A percentile compares a stretch with the other conserved stretches of the same genome.
Evolutionary conservation across 1,140 invertebrate genomes (phyloP).

Genomic region (Triops cancriformis): DNA sequence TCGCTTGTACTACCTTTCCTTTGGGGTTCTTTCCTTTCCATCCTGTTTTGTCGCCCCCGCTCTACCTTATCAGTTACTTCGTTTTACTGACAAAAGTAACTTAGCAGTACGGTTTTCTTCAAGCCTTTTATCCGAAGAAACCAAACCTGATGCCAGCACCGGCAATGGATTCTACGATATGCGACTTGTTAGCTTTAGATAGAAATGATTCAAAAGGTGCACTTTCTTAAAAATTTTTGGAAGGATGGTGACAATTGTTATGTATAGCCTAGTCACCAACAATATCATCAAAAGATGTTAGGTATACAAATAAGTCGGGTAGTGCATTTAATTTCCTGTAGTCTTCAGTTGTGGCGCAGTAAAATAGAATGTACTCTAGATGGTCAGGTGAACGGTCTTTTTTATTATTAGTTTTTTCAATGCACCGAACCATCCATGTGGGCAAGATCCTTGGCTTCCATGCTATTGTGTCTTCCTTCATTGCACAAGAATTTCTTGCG

Average conservation of each 20-base stretch:
- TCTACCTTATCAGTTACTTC: background rate
- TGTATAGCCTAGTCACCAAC: too few species aligned
- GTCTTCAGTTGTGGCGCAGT: too few species aligned
- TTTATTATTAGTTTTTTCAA: background rate
- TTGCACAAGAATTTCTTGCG: background rate
- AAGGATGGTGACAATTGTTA: too few species aligned
- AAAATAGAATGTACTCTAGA: background rate
- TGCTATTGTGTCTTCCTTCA: background rate
- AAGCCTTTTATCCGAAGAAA: background rate
- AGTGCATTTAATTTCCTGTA: too few species aligned
- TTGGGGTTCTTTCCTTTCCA: background rate
- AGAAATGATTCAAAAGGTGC: too few species aligned
- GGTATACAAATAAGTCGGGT: too few species aligned
- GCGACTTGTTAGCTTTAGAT: too few species aligned
- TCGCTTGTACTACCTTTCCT: background rate
- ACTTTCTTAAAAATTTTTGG: too few species aligned
- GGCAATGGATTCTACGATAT: too few species aligned
- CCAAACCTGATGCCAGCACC: too few species aligned
- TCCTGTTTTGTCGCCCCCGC: slow-evolving; percentile 6
- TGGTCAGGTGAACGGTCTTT: background rate
- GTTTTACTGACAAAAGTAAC: background rate
- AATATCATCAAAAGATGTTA: too few species aligned
- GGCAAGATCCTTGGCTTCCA: background rate
- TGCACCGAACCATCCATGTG: background rate
- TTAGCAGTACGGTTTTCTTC: background rate